A percentile compares a stretch with the other conserved stretches of the same genome.
phyloP scores from a whole-genome alignment of 1,140 invertebrate genomes.

The Temnothorax nylanderi region DNA sequence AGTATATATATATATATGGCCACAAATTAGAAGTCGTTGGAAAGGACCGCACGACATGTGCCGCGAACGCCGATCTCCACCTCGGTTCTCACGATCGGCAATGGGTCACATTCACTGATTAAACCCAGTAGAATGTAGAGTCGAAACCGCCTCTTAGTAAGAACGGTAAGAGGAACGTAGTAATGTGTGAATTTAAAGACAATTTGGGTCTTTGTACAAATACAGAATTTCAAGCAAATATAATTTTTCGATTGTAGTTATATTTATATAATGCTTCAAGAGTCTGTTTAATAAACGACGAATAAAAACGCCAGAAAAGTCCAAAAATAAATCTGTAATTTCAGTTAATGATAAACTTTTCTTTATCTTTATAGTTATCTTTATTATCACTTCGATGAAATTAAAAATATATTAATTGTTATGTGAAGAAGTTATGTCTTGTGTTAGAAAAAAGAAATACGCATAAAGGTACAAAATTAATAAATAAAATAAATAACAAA shows the following conservation, averaged over 20 bases:
- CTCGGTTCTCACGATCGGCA: slow-evolving; percentile 46
- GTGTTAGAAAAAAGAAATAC: background rate
- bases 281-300: background rate
- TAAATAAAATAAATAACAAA: background rate
- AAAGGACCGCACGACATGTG: slow-evolving; percentile 20
- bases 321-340: background rate
- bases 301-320: background rate
- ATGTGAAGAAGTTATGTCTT: background rate
- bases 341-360: background rate
- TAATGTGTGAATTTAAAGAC: background rate
- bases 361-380: background rate
- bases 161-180: background rate
- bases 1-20: background rate
- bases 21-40: slow-evolving; percentile 70
- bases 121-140: background rate
- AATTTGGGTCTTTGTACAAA: background rate
- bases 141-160: background rate
- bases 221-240: background rate
- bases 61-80: slow-evolving; percentile 20
- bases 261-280: background rate
- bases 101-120: background rate
- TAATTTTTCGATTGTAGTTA: background rate
- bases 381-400: background rate
- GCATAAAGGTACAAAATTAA: background rate
- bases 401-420: background rate